Evolutionary conservation across 2,797 vertebrate genomes (phyloP).

Genomic region (Paedocypris micromegethes): DNA sequence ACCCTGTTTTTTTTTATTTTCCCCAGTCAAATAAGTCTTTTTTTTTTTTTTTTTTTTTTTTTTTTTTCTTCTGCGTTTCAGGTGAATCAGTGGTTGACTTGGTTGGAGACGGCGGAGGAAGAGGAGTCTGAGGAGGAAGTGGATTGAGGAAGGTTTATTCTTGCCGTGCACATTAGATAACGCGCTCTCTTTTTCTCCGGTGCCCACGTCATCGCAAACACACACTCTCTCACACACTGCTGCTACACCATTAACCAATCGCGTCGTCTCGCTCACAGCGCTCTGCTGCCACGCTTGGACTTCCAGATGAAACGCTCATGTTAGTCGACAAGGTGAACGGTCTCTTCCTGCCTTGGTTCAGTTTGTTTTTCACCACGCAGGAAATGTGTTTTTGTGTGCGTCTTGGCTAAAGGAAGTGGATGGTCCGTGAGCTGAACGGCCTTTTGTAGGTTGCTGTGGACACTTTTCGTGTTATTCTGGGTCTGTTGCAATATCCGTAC

Average conservation of each 20-base stretch:
- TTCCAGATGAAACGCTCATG: too few relatives aligned
- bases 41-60: too few relatives aligned
- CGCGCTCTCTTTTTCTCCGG: slow-evolving; percentile 7
- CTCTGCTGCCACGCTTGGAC: too few relatives aligned
- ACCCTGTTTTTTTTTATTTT: too few relatives aligned
- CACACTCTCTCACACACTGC: slow-evolving; percentile 70
- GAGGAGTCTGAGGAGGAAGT: slow-evolving; percentile 98
- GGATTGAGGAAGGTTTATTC: slow-evolving; percentile 85
- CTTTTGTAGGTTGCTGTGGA: slow-evolving; percentile 26
- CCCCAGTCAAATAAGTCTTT: too few relatives aligned
- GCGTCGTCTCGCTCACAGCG: background rate
- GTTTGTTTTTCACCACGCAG: background rate
- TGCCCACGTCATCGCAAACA: slow-evolving; percentile 21
- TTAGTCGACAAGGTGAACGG: too few relatives aligned
- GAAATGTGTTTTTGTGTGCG: background rate
- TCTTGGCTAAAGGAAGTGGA: background rate
- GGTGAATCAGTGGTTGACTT: slow-evolving; percentile 99
- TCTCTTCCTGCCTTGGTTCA: background rate
- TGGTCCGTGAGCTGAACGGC: slow-evolving; percentile 12
- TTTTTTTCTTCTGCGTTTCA: slow-evolving; percentile 44
- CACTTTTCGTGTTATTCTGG: slow-evolving; percentile 75
- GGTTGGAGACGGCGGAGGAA: slow-evolving; percentile 98
- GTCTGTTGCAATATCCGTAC: slow-evolving; percentile 80
- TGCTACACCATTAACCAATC: slow-evolving; percentile 60
- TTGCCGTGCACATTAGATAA: slow-evolving; percentile 67